Conservation (phyloP, 2,797 vertebrate species). For the Coreius guichenoti region DNA sequence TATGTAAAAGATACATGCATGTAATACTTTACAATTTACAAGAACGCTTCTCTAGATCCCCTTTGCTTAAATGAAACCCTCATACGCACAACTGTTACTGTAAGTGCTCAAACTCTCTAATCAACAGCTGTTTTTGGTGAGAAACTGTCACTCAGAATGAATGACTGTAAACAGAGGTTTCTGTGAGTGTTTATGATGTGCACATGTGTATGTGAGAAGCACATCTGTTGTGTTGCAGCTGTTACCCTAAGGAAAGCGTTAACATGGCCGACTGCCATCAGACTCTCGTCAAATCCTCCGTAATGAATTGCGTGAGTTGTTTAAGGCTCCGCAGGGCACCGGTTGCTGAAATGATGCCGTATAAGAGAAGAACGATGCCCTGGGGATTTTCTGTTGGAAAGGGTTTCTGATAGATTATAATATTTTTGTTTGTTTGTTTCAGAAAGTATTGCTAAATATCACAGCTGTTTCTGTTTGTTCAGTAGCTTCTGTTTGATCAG, state of each 20-base stretch:
- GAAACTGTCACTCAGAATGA: not conserved
- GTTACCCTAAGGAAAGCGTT: constrained; percentile 5
- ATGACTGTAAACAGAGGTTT: constrained; percentile 1
- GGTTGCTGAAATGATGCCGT: not conserved
- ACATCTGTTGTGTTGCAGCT: constrained; percentile 62
- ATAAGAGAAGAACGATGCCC: not conserved
- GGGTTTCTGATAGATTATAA: not conserved
- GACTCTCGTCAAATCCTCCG: not conserved
- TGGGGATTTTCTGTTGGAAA: not conserved
- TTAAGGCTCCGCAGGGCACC: not conserved
- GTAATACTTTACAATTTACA: not conserved
- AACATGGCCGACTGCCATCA: constrained; percentile 2
- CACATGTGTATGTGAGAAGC: constrained; percentile 29
- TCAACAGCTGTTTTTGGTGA: constrained; percentile 8
- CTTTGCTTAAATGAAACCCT: not conserved
- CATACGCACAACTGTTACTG: not conserved
- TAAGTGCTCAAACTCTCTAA: not conserved
- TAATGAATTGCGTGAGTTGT: constrained; percentile 12
- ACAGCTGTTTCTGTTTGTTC: not conserved
- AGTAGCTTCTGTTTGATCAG: not conserved
- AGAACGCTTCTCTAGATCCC: not conserved
- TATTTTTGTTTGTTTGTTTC: not conserved
- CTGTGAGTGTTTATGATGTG: constrained; percentile 26
- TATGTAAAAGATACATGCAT: not conserved
- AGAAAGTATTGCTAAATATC: not conserved